These are phyloP conservation scores for Mus musculus DNA, from an alignment of 2,113 vertebrate genomes.

Conservation along the genomic window DNA sequence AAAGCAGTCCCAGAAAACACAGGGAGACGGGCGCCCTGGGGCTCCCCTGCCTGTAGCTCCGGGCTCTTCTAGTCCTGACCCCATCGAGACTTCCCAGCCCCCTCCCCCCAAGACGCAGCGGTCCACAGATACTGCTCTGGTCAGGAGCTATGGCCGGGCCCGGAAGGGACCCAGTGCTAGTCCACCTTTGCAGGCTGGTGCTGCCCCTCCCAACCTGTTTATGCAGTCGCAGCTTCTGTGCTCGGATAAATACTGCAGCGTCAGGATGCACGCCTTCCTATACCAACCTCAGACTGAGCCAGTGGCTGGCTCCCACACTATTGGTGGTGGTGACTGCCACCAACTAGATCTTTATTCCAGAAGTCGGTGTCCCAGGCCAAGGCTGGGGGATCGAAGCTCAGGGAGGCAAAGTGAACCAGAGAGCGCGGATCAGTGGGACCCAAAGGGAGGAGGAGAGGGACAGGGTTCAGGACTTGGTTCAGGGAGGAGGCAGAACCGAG, in stretches of 20 bases:
- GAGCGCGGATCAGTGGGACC: background rate
- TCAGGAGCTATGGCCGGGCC: background rate
- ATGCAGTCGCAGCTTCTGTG: conserved; percentile 87
- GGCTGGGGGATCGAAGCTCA: conserved; percentile 70
- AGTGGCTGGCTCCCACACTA: conserved; percentile 36
- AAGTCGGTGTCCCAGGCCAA: conserved; percentile 89
- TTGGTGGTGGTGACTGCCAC: background rate
- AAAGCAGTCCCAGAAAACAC: background rate
- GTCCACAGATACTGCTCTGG: background rate
- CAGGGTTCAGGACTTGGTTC: accelerated
- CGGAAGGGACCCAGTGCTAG: background rate
- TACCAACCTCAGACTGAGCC: conserved; percentile 85
- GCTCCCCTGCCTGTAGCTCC: background rate
- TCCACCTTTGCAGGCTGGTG: background rate
- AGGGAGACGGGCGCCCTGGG: background rate
- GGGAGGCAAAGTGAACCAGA: background rate
- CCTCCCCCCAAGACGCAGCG: background rate
- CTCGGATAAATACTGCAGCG: conserved; percentile 88
- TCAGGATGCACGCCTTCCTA: conserved; percentile 90
- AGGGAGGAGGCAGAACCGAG: background rate
- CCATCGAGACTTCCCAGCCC: background rate
- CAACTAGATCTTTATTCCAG: conserved; percentile 85
- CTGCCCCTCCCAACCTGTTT: conserved; percentile 83
- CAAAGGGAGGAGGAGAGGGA: background rate
- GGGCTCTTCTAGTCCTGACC: background rate